Evolutionary conservation across 1,140 invertebrate species (phyloP), one percentile per base, ranked within the genome.

Genomic region (Euura lappo): DNA sequence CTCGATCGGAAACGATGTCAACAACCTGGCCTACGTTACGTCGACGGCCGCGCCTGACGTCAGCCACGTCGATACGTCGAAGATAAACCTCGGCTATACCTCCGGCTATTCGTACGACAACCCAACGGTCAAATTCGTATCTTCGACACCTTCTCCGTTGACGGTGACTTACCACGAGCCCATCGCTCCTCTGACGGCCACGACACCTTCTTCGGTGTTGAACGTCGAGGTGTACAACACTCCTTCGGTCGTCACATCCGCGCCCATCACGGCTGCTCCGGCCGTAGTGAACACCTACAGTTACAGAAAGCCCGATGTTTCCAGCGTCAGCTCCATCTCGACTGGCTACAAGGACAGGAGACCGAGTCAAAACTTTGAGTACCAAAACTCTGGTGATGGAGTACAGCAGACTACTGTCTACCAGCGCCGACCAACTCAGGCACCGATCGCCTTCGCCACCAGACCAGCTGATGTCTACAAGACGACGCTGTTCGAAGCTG

Each of bases 71-170:
- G 70, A 75, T 10, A 67, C 44, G 0, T 77, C 74, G 5, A 79
- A 76, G 4, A 74, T 76, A 2, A 70, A 51, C 71, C 60, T 60
- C 11, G 71, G 6, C 71, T 11, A 43, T 47, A 69, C 11, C 6
- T 70, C 60, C 4, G 79, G 79, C 6, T 85, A 81, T 71, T 77
- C 80, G 2, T 83, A 82, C 72, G 68, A 75, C 0, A 81, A 76
- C 42, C 82, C 85, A 42, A 67, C 64, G 2, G 11, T 79, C 65
- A 70, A 81, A 45, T 71, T 81, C 2, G 75, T 77, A 71, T 72
- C 65, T 6, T 68, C 74, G 4, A 65, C 76, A 13, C 47, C 10
- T 28, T 6, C 65, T 13, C 66, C 72, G 2, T 28, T 74, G n/a
- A 47, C 60, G 2, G 43, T 74, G 8, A 71, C 44, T 3, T 10